Percentiles rank a stretch among this genome's conserved stretches.
These are phyloP conservation scores for Drosophila pseudotalamancana DNA, from an alignment of 2,888 invertebrate species.

Conservation along the genomic window DNA sequence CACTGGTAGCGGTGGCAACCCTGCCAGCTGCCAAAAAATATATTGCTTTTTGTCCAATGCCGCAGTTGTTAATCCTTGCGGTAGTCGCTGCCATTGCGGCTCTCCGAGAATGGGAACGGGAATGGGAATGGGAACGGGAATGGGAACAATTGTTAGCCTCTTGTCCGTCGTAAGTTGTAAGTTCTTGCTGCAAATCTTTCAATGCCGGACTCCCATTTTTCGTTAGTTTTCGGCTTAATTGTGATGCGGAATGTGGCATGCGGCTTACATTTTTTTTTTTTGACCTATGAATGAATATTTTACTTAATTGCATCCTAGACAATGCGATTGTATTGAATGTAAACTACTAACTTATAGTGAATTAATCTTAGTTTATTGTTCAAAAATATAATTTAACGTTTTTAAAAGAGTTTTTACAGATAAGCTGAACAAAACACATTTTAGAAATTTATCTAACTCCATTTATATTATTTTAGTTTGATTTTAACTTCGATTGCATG, in stretches of 20 bases:
- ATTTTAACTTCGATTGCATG: too few species aligned
- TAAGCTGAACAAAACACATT: too few species aligned
- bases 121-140: not conserved
- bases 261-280: not conserved
- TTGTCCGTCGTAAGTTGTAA: not conserved
- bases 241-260: slow-evolving; percentile 3
- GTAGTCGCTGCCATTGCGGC: slow-evolving; percentile 7
- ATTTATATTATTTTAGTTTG: too few species aligned
- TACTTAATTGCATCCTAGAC: too few species aligned
- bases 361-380: too few species aligned
- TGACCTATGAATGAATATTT: not conserved
- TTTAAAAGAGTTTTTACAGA: too few species aligned
- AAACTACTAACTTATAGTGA: too few species aligned
- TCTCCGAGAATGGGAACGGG: not conserved
- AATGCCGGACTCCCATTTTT: slow-evolving; percentile 33
- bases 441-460: too few species aligned
- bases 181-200: slow-evolving; percentile 24
- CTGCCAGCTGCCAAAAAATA: slow-evolving; percentile 42
- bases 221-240: slow-evolving; percentile 60
- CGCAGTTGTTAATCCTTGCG: slow-evolving; percentile 52
- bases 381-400: too few species aligned
- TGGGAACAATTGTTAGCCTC: not conserved
- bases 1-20: slow-evolving; percentile 18
- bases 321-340: too few species aligned
- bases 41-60: slow-evolving; percentile 51